Conservation (phyloP, 2,797 vertebrate genomes). For the Gallinago nigripennis region DNA sequence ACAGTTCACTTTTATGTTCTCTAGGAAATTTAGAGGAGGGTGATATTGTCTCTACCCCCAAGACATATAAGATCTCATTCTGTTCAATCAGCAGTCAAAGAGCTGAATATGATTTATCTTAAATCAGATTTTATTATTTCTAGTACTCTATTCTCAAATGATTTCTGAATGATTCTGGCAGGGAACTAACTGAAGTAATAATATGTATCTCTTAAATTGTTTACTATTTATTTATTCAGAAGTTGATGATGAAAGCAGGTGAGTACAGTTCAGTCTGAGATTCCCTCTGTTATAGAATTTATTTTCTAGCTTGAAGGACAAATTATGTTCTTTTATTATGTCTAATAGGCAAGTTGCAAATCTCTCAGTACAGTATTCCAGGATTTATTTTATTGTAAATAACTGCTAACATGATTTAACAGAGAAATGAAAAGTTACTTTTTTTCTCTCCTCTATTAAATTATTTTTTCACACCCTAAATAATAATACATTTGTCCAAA, state of each 20-base stretch:
- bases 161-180: not conserved
- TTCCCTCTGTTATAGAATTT: not conserved
- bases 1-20: not conserved
- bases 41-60: not conserved
- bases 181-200: not conserved
- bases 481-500: not conserved
- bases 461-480: not conserved
- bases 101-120: not conserved
- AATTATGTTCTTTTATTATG: not conserved
- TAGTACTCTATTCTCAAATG: not conserved
- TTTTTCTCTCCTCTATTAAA: not conserved
- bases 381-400: slow-evolving; percentile 13
- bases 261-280: not conserved
- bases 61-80: not conserved
- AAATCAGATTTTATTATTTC: not conserved
- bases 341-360: not conserved
- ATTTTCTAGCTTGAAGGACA: slow-evolving; percentile 2
- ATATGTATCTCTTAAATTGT: not conserved
- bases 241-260: not conserved
- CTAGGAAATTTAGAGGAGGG: not conserved
- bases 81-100: not conserved
- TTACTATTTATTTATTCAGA: not conserved
- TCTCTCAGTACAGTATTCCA: not conserved
- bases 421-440: not conserved
- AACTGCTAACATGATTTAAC: not conserved